phyloP scores from a whole-genome alignment of 2,113 vertebrate genomes.

The Ctenomys sociabilis region DNA sequence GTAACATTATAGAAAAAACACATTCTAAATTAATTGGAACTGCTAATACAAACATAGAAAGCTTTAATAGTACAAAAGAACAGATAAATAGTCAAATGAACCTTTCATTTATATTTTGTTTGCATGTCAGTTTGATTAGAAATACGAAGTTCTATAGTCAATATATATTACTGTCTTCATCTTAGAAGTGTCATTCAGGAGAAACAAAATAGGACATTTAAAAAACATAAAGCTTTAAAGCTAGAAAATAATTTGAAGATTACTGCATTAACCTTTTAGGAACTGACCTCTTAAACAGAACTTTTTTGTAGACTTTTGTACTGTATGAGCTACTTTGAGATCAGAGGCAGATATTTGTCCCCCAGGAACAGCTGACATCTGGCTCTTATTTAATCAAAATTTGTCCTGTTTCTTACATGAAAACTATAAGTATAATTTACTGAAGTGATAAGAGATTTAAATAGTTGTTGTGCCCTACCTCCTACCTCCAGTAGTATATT shows the following conservation, averaged over 20 bases:
- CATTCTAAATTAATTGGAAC: conserved; percentile 21
- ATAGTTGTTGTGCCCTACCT: conserved; percentile 23
- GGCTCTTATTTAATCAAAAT: not conserved
- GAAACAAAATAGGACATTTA: conserved; percentile 49
- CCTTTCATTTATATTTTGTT: not conserved
- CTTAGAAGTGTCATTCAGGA: not conserved
- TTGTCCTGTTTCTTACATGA: not conserved
- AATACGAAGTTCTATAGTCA: not conserved
- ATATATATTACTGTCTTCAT: not conserved
- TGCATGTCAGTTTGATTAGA: conserved; percentile 6
- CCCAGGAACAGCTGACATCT: not conserved
- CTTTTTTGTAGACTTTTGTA: conserved; percentile 8
- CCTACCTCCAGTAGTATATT: not conserved
- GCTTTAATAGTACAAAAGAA: not conserved
- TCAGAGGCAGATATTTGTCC: not conserved
- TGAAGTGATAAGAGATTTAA: conserved; percentile 50
- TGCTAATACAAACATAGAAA: not conserved
- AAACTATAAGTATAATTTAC: not conserved
- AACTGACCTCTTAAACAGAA: not conserved
- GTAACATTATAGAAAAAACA: not conserved
- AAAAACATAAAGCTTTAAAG: conserved; percentile 28
- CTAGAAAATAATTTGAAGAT: conserved; percentile 36
- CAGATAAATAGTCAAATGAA: not conserved
- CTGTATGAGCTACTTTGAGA: not conserved
- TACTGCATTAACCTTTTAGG: conserved; percentile 10